Base-by-base conservation (phyloP, 2,113 vertebrate species). In the Colistium nudipinnis region DNA sequence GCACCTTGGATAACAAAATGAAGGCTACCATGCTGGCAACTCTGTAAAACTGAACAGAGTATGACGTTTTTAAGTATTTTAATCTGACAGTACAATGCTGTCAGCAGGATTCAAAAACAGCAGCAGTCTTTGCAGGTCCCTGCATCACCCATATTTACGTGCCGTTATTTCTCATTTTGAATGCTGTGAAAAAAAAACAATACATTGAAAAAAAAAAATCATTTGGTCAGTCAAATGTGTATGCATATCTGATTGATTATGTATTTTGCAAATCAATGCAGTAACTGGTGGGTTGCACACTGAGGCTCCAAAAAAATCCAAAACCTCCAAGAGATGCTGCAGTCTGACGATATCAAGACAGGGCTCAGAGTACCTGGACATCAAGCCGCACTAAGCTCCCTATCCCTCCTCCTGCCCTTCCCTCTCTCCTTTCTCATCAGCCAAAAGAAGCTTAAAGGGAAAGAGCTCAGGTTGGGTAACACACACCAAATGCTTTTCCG, bases 361-460 rank as follows among this genome's bases (percentile, higher is more conserved):
- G 57, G 49, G 76, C 73, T 79, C 61, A 0, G 48, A 83, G 70
- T 56, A 82, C 76, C 84, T 88, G 74, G 53, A 78, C 70, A 83
- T 80, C 41, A 81, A 76, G 76, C 77, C 25, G 14, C 68, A 69
- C 62, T 69, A 70, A 84, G 71, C 69, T 65, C 35, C 31, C 59
- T 49, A 57, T 82, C 43, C 63, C 76, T 66, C 61, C 78, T 70
- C 51, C 62, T 62, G 74, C 66, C 62, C 69, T 52, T 59, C 62
- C 63, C 75, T 69, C 56, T 57, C 52, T 59, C 72, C 74, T 63
- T 35, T 62, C 62, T 78, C 81, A 67, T 76, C 81, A 63, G 62
- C 64, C 69, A 75, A 24, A 70, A 78, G 71, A 52, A 78, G 70
- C 64, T 89, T 82, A 80, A 85, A 77, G 71, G 75, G 54, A 55